Base-by-base conservation (phyloP, 2,113 vertebrate genomes). In the Chloropsis cyanopogon region DNA sequence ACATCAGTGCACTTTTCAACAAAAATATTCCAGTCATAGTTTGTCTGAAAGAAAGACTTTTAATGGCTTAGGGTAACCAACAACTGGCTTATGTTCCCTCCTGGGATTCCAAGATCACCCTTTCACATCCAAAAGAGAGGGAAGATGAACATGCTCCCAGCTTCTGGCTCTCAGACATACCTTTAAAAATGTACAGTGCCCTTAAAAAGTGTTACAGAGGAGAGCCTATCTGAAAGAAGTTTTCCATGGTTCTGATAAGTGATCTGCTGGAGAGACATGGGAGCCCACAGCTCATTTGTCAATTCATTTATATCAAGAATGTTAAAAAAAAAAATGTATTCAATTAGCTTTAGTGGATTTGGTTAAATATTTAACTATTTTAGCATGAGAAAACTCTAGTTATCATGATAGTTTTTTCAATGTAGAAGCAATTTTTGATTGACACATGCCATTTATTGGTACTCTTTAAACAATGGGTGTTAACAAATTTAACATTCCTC, bases 301-400 rank as follows among this genome's bases (percentile, higher is more conserved):
- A 53, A 21, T 76, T 68, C 2, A 3, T 33, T 84, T 61, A 59
- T 16, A 12, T 25, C 31, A 73, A 70, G 8, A 52, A 72, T 35
- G 25, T 1, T 6, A 53, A 47, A 47, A 54, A 63, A 29, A 18
- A 23, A n/a, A 2, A 23, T 1, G 0, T 47, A 63, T 66, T 72
- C 41, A 15, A 12, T 81, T 92, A 63, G 6, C 14, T 66, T 73
- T 44, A 63, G 25, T 0, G 2, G 35, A 49, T 44, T 86, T 57
- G 35, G 10, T 86, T 77, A 53, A 77, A 82, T 44, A 64, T n/a
- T 73, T 83, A 69, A 76, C 25, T 60, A 12, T 7, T 15, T 70
- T 52, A 81, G 21, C 31, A 35, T 42, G 25, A 63, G 37, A 66
- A 86, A 68, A 64, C 17, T 61, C 20, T 39, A 37, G 24, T 54